A percentile compares a stretch with the other conserved stretches of the same genome.
Evolutionary conservation across 2,888 invertebrate species (phyloP).

Genomic region (Eubasilissa splendida): DNA sequence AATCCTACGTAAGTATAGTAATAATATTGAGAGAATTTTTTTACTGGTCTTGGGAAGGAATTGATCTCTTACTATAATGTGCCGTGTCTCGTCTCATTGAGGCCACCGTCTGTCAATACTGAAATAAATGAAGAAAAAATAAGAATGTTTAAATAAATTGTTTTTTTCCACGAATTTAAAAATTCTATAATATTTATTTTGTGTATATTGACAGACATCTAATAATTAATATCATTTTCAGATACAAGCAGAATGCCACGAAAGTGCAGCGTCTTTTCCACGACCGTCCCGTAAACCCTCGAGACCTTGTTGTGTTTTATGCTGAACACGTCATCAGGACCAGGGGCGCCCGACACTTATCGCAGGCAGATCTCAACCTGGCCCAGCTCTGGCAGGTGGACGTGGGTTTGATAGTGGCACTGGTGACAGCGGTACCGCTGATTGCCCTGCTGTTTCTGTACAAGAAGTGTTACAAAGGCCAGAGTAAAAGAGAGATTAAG

Average conservation of each 20-base stretch:
- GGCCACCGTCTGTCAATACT: too few species aligned
- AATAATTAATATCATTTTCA: not conserved
- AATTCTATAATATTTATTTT: too few species aligned
- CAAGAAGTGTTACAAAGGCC: too few species aligned
- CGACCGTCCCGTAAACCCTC: slow-evolving; percentile 10
- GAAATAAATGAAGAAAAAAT: too few species aligned
- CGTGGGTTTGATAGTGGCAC: not conserved
- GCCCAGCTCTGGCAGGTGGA: not conserved
- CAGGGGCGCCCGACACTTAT: not conserved
- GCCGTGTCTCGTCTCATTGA: too few species aligned
- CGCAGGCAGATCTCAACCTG: not conserved
- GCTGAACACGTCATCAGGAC: not conserved
- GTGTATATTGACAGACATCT: not conserved
- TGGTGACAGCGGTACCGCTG: not conserved
- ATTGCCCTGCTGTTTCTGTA: not conserved
- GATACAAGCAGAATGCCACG: slow-evolving; percentile 3
- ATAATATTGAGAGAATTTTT: too few species aligned
- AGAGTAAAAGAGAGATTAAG: too few species aligned
- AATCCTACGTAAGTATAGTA: slow-evolving; percentile 55
- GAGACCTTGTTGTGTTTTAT: slow-evolving; percentile 17
- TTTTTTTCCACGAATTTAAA: too few species aligned
- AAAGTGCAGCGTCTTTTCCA: slow-evolving; percentile 1
- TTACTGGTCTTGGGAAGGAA: too few species aligned
- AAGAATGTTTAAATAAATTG: too few species aligned
- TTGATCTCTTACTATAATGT: too few species aligned